Base-by-base conservation (phyloP, 2,113 vertebrate genomes). In the Apodemus sylvaticus region DNA sequence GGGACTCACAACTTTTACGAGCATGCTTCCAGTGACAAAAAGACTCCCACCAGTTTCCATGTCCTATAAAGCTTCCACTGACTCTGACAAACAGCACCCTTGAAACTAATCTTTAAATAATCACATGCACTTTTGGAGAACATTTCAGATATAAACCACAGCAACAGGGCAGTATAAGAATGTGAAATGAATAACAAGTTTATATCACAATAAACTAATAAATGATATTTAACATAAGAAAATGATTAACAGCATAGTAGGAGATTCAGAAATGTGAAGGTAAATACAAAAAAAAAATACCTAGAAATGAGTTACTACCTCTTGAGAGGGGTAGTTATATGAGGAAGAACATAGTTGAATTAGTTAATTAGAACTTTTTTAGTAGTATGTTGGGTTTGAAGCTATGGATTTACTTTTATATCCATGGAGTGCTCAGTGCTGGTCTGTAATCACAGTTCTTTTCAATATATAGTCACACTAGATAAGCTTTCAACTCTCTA, bases 141-240 rank as follows among this genome's bases (percentile, higher is more conserved):
- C 12, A n/a, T 86, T 86, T 8, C 39, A 66, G 14, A 86, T 42
- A 60, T 48, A 34, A 86, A 53, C 58, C 36, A 42, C 20, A 76
- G 34, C 39, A 92, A 71, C 26, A 24, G 24, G 6, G 7, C 51
- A 81, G 9, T 81, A 2, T 81, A 86, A 70, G 17, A 94, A 87
- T 77, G 71, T 20, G 48, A 87, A 82, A n/a, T 93, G 39, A 82
- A n/a, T 93, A 39, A 29, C 81, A 68, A 70, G 29, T 87, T 95
- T 94, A 77, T 53, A 82, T 77, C 81, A 76, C 6, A 62, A 87
- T 19, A 87, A 77, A 71, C 45, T 77, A 78, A 71, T 73, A 36
- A 24, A 83, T n/a, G 2, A 31, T 58, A 34, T 34, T 88, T 73
- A 29, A 91, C 81, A 86, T 60, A 83, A 36, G 73, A 90, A 74